Conservation (phyloP, 1,140 invertebrate genomes). For the Daktulosphaira vitifoliae region DNA sequence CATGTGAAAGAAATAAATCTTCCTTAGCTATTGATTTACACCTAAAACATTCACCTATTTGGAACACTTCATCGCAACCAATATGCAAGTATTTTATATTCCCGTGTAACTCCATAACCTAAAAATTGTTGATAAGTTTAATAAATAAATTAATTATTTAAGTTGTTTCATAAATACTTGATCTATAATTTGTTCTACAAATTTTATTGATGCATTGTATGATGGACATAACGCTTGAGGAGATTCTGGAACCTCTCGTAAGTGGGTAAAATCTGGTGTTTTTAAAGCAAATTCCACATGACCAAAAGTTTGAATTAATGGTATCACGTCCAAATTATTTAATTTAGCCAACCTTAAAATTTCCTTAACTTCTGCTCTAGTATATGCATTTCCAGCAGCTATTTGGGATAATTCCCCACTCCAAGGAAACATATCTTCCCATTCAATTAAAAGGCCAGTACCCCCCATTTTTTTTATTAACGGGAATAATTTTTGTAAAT, state of each 20-base stretch:
- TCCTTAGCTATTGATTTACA: conserved; percentile 51
- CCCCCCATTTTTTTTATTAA: conserved; percentile 67
- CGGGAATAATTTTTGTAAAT: conserved; percentile 63
- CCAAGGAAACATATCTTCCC: conserved; percentile 98
- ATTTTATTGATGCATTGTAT: conserved; percentile 57
- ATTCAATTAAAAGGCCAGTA: conserved; percentile 84
- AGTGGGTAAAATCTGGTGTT: conserved; percentile 47
- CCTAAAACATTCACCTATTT: conserved; percentile 67
- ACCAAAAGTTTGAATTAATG: conserved; percentile 63
- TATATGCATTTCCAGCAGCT: conserved; percentile 69
- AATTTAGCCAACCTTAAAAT: conserved; percentile 57
- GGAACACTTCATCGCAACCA: conserved; percentile 73
- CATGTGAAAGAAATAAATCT: conserved; percentile 61
- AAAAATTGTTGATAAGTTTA: conserved; percentile 34
- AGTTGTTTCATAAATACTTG: conserved; percentile 51
- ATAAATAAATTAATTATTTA: neutral
- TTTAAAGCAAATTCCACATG: conserved; percentile 60
- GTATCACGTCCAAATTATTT: conserved; percentile 56
- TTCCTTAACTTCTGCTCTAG: conserved; percentile 54
- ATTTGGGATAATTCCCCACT: conserved; percentile 55
- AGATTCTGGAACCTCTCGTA: conserved; percentile 46
- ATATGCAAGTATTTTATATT: conserved; percentile 65
- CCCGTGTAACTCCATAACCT: conserved; percentile 53
- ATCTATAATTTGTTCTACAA: conserved; percentile 70
- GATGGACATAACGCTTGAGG: conserved; percentile 38